Evolutionary conservation across 2,888 invertebrate genomes (phyloP).

Genomic region (Andrena bucephala): DNA sequence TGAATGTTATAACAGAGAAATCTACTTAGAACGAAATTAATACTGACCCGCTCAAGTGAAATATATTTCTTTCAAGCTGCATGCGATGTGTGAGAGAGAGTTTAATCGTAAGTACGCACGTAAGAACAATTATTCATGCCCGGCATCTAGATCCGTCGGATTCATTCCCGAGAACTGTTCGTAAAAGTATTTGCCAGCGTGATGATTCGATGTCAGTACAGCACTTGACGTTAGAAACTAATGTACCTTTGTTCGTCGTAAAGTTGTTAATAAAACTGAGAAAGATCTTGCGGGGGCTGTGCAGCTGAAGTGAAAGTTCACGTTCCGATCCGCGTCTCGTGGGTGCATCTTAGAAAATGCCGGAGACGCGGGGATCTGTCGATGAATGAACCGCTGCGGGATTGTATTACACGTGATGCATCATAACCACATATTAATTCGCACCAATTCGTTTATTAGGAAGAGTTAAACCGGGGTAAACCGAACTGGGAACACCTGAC

Average conservation of each 20-base stretch:
- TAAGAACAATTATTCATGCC: constrained; percentile 1
- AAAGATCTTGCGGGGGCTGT: too few species aligned
- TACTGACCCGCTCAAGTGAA: constrained; percentile 5
- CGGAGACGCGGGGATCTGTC: not conserved
- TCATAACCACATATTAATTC: not conserved
- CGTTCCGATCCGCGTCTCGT: too few species aligned
- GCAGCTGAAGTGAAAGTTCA: too few species aligned
- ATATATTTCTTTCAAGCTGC: constrained; percentile 80
- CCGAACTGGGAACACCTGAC: constrained; percentile 99
- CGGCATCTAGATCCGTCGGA: not conserved
- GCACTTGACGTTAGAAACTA: too few species aligned
- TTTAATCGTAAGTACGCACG: constrained; percentile 77
- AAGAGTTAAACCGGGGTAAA: constrained; percentile 99
- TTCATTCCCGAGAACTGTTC: too few species aligned
- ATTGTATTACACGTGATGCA: not conserved
- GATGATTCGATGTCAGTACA: too few species aligned
- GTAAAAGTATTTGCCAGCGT: too few species aligned
- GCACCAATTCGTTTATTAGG: constrained; percentile 88
- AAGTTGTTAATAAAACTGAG: not conserved
- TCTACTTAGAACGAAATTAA: not conserved
- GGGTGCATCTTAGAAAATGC: too few species aligned
- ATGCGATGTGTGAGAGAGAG: constrained; percentile 67
- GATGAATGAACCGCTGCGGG: not conserved
- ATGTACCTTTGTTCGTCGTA: too few species aligned
- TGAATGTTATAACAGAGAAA: not conserved